Percentiles rank a stretch among this genome's conserved stretches.
Evolutionary conservation across 2,797 vertebrate genomes (phyloP).

Genomic region (Ambastaia sidthimunki): DNA sequence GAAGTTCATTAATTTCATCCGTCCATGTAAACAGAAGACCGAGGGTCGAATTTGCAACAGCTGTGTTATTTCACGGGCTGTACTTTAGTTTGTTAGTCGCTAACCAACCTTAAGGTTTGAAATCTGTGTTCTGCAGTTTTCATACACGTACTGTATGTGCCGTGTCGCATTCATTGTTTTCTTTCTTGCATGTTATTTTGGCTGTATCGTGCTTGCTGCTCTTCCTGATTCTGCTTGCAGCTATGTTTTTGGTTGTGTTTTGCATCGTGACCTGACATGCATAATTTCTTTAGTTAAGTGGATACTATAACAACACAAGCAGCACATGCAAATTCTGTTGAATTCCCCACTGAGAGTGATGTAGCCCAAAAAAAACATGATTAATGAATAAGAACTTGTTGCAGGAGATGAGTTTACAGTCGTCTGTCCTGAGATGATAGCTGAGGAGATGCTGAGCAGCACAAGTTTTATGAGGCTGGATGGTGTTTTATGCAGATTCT

Average conservation of each 20-base stretch:
- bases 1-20: constrained; percentile 69
- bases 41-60: not conserved
- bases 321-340: not conserved
- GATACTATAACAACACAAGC: not conserved
- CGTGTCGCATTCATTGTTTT: too few species aligned
- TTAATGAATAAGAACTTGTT: constrained; percentile 53
- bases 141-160: too few species aligned
- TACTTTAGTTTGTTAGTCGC: too few species aligned
- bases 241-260: not conserved
- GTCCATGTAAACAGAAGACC: constrained; percentile 56
- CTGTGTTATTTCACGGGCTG: not conserved
- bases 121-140: too few species aligned
- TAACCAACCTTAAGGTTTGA: too few species aligned
- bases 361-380: constrained; percentile 55
- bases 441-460: constrained; percentile 7
- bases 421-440: constrained; percentile 31
- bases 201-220: too few species aligned
- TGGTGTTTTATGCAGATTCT: constrained; percentile 28
- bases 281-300: not conserved
- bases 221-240: not conserved
- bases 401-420: constrained; percentile 26
- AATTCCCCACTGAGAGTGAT: constrained; percentile 56
- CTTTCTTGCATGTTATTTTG: too few species aligned
- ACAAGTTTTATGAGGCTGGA: constrained; percentile 25
- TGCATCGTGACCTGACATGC: not conserved